phyloP scores from a whole-genome alignment of 2,888 invertebrate species.

The Balanococcus diminutus region DNA sequence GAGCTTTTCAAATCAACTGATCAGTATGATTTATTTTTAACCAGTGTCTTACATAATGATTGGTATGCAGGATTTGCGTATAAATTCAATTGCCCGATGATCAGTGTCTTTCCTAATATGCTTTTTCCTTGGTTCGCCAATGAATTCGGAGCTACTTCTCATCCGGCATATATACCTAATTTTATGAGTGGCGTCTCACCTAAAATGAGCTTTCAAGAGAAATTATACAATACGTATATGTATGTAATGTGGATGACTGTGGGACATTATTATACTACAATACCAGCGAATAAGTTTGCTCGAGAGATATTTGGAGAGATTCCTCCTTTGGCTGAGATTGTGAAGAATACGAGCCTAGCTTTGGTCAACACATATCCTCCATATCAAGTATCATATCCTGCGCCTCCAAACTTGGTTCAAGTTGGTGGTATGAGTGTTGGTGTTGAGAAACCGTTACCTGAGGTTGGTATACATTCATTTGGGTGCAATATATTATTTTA shows the following conservation, averaged over 20 bases:
- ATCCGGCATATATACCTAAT: slow-evolving; percentile 48
- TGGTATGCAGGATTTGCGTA: background rate
- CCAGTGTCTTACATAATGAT: background rate
- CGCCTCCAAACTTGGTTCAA: slow-evolving; percentile 66
- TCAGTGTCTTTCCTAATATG: background rate
- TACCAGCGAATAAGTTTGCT: too few relatives aligned
- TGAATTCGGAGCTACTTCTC: slow-evolving; percentile 57
- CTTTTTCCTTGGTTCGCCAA: slow-evolving; percentile 57
- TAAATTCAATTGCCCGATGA: background rate
- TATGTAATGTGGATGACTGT: background rate
- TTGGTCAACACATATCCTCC: slow-evolving; percentile 65
- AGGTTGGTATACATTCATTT: background rate
- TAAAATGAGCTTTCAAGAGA: background rate
- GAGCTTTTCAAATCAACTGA: background rate
- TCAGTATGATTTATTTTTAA: slow-evolving; percentile 56
- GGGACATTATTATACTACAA: too few relatives aligned
- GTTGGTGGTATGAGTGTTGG: slow-evolving; percentile 66
- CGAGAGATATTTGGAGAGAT: too few relatives aligned
- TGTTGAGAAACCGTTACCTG: slow-evolving; percentile 1
- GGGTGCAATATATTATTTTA: background rate
- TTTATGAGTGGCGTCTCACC: background rate
- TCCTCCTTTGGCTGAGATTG: background rate
- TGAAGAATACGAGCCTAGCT: slow-evolving; percentile 62
- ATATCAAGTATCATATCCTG: slow-evolving; percentile 64
- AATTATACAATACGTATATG: background rate